These are phyloP conservation scores for Chloropsis hardwickii DNA, from an alignment of 2,113 vertebrate species.

Conservation along the genomic window DNA sequence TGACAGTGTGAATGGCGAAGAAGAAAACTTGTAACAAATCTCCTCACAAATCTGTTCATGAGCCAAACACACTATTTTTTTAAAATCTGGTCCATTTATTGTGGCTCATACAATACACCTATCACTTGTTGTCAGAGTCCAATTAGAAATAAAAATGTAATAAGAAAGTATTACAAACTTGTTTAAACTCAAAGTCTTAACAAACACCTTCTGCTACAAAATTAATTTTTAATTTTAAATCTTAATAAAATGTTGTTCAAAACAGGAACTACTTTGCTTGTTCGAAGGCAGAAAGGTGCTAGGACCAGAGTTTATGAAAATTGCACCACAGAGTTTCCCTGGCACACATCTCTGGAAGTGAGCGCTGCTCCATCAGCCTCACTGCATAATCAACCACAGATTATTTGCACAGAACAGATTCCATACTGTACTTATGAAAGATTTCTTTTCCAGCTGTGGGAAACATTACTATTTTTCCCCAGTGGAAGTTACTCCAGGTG, in stretches of 20 bases:
- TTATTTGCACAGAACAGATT: not conserved
- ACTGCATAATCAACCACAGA: not conserved
- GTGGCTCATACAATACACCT: not conserved
- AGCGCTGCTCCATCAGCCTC: not conserved
- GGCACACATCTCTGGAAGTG: not conserved
- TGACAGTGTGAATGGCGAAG: rapidly evolving
- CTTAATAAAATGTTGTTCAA: not conserved
- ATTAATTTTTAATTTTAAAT: not conserved
- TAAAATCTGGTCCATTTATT: not conserved
- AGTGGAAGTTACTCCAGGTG: not conserved
- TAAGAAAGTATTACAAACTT: not conserved
- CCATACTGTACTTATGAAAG: too few relatives aligned
- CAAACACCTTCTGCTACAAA: not conserved
- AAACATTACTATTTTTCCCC: not conserved
- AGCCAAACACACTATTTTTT: not conserved
- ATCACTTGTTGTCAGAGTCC: not conserved
- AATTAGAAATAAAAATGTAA: not conserved
- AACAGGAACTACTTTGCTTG: not conserved
- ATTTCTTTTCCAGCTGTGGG: not conserved
- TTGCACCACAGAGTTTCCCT: too few relatives aligned
- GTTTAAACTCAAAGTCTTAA: not conserved
- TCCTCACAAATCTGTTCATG: not conserved
- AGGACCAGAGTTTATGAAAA: not conserved
- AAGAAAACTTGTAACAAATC: not conserved
- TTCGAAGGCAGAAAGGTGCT: not conserved